Evolutionary conservation across 2,888 invertebrate genomes (phyloP).

Genomic region (Agyllia agylla): DNA sequence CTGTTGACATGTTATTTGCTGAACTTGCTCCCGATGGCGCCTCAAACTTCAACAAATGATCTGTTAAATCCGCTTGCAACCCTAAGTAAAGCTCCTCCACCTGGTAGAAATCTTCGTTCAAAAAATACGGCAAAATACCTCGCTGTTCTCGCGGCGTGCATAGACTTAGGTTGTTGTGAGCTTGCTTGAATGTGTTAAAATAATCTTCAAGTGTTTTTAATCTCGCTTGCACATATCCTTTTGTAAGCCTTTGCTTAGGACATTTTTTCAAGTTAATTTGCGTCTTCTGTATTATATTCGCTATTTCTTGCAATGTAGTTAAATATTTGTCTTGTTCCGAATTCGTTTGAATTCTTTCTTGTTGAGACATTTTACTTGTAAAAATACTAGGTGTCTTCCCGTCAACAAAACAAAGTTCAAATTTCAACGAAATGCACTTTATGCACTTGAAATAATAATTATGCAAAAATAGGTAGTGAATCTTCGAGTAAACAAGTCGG

Average conservation of each 20-base stretch:
- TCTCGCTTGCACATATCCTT: background rate
- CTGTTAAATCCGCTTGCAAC: background rate
- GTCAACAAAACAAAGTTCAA: background rate
- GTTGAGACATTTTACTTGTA: background rate
- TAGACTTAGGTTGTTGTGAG: background rate
- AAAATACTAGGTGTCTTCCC: background rate
- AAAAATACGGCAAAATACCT: background rate
- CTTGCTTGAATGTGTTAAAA: slow-evolving; percentile 4
- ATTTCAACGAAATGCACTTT: background rate
- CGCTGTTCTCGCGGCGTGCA: background rate
- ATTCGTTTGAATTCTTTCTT: slow-evolving; percentile 4
- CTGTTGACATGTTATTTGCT: background rate
- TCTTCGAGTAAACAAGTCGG: background rate
- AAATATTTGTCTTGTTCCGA: background rate
- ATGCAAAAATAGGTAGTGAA: background rate
- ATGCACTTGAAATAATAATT: background rate
- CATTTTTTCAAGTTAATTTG: background rate
- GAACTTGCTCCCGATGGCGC: background rate
- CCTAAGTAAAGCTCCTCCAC: background rate
- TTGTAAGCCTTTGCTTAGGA: background rate
- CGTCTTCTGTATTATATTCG: slow-evolving; percentile 10
- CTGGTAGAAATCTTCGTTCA: background rate
- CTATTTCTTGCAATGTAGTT: background rate
- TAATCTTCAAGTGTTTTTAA: background rate
- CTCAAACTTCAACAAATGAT: background rate